These are phyloP conservation scores for Emmelina monodactyla DNA, from an alignment of 2,888 invertebrate species.

Conservation along the genomic window DNA sequence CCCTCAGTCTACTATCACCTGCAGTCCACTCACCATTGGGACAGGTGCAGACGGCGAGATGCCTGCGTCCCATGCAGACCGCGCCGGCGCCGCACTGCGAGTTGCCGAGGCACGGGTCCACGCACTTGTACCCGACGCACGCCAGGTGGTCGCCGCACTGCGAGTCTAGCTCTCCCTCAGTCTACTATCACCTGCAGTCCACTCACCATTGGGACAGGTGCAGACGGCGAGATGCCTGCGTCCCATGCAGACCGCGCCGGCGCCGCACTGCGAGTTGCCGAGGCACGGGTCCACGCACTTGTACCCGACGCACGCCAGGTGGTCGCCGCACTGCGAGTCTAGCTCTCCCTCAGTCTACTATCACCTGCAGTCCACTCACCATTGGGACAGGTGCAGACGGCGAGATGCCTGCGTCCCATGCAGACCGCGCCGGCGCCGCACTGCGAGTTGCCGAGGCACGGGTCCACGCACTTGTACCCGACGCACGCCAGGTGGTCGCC, in stretches of 20 bases:
- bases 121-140: conserved; percentile 79
- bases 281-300: conserved; percentile 77
- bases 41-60: conserved; percentile 85
- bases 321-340: conserved; percentile 79
- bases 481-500: conserved; percentile 78
- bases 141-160: conserved; percentile 80
- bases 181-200: no score
- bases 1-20: no score
- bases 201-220: conserved; percentile 75
- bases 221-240: conserved; percentile 83
- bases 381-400: conserved; percentile 81
- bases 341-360: conserved; percentile 83
- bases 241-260: conserved; percentile 77
- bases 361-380: no score
- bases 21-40: conserved; percentile 70
- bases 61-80: conserved; percentile 76
- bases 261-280: conserved; percentile 75
- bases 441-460: conserved; percentile 74
- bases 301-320: conserved; percentile 80
- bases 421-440: conserved; percentile 81
- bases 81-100: conserved; percentile 79
- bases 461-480: conserved; percentile 76
- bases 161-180: conserved; percentile 79
- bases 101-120: conserved; percentile 76
- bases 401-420: conserved; percentile 77